phyloP scores from a whole-genome alignment of 2,797 vertebrate genomes.

The Esox lucius region DNA sequence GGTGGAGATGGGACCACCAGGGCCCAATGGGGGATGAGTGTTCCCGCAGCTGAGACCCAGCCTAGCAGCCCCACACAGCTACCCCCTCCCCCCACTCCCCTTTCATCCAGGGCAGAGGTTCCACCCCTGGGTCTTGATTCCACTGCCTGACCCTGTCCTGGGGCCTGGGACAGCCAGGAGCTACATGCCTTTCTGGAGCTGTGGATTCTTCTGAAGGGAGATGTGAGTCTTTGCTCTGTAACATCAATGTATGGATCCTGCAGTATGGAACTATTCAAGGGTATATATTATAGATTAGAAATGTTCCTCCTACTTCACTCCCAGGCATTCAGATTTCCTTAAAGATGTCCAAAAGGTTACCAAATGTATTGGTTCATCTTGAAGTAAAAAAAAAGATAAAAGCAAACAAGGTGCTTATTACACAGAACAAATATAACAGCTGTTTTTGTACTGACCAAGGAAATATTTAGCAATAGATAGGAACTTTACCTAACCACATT shows the following conservation, averaged over 20 bases:
- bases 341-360: neutral
- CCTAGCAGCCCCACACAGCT: neutral
- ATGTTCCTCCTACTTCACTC: neutral
- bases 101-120: constrained; percentile 8
- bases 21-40: too few species aligned
- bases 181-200: neutral
- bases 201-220: neutral
- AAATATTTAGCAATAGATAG: neutral
- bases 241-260: too few species aligned
- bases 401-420: neutral
- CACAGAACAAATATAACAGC: neutral
- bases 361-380: too few species aligned
- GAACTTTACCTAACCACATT: too few species aligned
- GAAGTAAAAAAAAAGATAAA: neutral
- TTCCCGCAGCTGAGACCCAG: too few species aligned
- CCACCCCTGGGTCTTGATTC: neutral
- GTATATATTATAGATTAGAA: neutral
- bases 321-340: neutral
- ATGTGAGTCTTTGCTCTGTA: too few species aligned
- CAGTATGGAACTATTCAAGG: neutral
- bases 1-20: too few species aligned
- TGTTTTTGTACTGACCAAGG: neutral
- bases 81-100: neutral
- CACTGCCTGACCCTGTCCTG: neutral
- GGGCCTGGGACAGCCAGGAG: neutral